These are phyloP conservation scores for Mesorhabditis spiculigera DNA, from an alignment of 2,888 invertebrate genomes.

Conservation along the genomic window DNA sequence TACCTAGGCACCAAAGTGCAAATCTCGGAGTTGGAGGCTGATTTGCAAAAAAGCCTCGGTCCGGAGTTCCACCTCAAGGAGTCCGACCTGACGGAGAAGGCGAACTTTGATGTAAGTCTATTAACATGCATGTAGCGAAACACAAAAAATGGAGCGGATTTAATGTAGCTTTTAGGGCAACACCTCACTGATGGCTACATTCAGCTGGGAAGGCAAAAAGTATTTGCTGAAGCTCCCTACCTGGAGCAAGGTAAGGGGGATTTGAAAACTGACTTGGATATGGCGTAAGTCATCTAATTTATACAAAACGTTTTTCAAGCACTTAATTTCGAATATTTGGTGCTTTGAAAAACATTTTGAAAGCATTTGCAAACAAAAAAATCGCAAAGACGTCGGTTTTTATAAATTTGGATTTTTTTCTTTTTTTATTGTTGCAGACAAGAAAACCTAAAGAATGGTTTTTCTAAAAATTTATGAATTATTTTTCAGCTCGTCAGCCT, in stretches of 20 bases:
- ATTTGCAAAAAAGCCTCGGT: not conserved
- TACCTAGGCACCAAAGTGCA: not conserved
- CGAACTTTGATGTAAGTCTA: conserved; percentile 1
- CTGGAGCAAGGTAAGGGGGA: not conserved
- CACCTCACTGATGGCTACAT: conserved; percentile 3
- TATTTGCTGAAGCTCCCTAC: not conserved
- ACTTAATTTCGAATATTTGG: too few species aligned
- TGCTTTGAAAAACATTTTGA: too few species aligned
- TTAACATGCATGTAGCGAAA: not conserved
- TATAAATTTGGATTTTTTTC: too few species aligned
- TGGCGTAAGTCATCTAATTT: too few species aligned
- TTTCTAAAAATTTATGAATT: too few species aligned
- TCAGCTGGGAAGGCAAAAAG: not conserved
- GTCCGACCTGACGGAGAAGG: not conserved
- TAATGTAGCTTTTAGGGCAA: not conserved
- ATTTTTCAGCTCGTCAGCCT: too few species aligned
- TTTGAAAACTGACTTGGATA: not conserved
- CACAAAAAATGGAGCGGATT: not conserved
- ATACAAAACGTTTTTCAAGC: too few species aligned
- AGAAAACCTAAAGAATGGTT: too few species aligned
- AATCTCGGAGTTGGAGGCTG: not conserved
- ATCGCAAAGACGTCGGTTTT: too few species aligned
- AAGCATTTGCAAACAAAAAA: too few species aligned
- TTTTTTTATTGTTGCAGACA: too few species aligned
- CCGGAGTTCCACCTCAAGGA: not conserved